phyloP scores from a whole-genome alignment of 2,888 invertebrate genomes.

The Rhogogaster chlorosoma region DNA sequence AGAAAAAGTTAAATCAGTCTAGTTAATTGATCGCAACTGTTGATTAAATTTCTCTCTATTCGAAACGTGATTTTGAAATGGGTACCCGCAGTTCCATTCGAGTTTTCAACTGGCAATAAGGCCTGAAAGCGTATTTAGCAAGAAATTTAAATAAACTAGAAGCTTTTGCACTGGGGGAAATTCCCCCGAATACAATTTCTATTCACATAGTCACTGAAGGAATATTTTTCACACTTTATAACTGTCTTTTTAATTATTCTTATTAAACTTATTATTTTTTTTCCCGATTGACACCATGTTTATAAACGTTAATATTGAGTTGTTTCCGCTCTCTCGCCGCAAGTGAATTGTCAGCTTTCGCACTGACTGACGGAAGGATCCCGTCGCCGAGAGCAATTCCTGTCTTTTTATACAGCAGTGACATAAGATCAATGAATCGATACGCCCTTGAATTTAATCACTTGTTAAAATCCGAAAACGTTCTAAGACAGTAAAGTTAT shows the following conservation, averaged over 20 bases:
- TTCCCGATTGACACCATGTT: slow-evolving; percentile 10
- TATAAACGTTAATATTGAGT: neutral
- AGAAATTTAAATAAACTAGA: slow-evolving; percentile 22
- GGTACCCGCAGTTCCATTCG: neutral
- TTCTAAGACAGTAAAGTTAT: neutral
- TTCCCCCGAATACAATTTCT: slow-evolving; percentile 12
- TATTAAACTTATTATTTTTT: neutral
- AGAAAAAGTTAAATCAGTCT: neutral
- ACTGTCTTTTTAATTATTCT: neutral
- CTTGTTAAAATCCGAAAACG: neutral
- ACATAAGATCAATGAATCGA: neutral
- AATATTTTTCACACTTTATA: neutral
- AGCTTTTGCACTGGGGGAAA: slow-evolving; percentile 28
- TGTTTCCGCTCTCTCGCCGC: too few species aligned
- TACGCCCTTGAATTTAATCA: neutral
- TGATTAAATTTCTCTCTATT: neutral
- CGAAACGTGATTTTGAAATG: neutral
- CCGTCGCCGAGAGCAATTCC: neutral
- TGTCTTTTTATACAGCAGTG: neutral
- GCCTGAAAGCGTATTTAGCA: neutral
- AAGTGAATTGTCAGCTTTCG: neutral
- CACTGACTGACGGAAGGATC: neutral
- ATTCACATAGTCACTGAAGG: slow-evolving; percentile 37
- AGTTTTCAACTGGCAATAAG: neutral
- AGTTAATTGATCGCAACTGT: neutral